Conservation (phyloP, 2,797 vertebrate genomes). For the Channallabes apus region DNA sequence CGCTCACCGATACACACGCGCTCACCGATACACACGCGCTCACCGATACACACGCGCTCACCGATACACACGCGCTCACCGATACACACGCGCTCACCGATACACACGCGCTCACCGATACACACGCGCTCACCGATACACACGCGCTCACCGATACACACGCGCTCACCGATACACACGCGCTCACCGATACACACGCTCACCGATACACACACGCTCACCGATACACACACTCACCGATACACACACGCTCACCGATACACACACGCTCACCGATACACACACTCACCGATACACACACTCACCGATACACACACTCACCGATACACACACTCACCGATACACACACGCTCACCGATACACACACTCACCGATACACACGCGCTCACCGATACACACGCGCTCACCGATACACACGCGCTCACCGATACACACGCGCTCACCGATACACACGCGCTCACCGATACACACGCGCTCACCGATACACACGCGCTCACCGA, state of each 20-base stretch:
- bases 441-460: too few species aligned
- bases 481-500: too few species aligned
- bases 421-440: slow-evolving; percentile 76
- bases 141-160: slow-evolving; percentile 86
- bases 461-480: background rate
- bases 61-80: slow-evolving; percentile 71
- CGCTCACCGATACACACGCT: slow-evolving; percentile 82
- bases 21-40: slow-evolving; percentile 30
- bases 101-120: slow-evolving; percentile 78
- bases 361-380: slow-evolving; percentile 64
- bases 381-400: slow-evolving; percentile 85
- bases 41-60: slow-evolving; percentile 82
- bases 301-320: slow-evolving; percentile 59
- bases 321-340: slow-evolving; percentile 78
- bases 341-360: slow-evolving; percentile 77
- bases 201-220: slow-evolving; percentile 59
- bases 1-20: slow-evolving; percentile 83
- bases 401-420: slow-evolving; percentile 20
- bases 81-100: slow-evolving; percentile 72
- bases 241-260: slow-evolving; percentile 77
- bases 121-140: slow-evolving; percentile 64
- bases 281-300: slow-evolving; percentile 83
- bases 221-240: slow-evolving; percentile 78
- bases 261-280: slow-evolving; percentile 65
- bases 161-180: slow-evolving; percentile 16